Evolutionary conservation across 2,888 invertebrate species (phyloP), one percentile per base, ranked within the genome.

Genomic region (Drosophila demipolita): DNA sequence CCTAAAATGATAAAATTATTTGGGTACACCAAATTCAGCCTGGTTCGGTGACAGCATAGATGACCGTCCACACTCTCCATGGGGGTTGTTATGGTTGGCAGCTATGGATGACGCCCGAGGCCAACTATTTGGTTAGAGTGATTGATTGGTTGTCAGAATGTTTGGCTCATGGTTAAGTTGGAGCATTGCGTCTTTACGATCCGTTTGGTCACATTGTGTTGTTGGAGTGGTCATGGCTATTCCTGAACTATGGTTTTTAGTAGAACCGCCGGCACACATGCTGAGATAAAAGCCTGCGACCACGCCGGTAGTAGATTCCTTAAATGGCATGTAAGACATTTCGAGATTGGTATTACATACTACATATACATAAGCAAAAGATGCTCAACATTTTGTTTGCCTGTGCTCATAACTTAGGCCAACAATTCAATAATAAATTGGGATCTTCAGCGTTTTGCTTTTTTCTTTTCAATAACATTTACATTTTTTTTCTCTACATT

Each of bases 161-260:
- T 20, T 69, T 69, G 63, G 66, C 55, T 50, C 62, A 33, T 71
- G 59, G 66, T 76, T 78, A 73, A 59, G 70, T 75, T 70, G 59
- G 40, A 68, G 62, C 64, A 72, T 58, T 67, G 78, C n/a, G n/a
- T n/a, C n/a, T n/a, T n/a, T n/a, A n/a, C 66, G 74, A 86, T 84
- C 90, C 92, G 92, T 87, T 92, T 92, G 93, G 91, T 92, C 87
- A 88, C 75, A 85, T 87, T 89, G 87, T 89, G 92, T 91, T 89
- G 89, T 90, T 91, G 91, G 89, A 93, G 91, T 93, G 93, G 91
- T 87, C 93, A 93, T 93, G 91, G 90, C 92, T 93, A 93, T 92
- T 91, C 90, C 93, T 92, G 84, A 92, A 93, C 92, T 92, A 92
- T 91, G 76, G 89, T 91, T 92, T 92, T 90, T 83, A 91, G 83